Evolutionary conservation across 2,113 vertebrate genomes (phyloP).

Genomic region (Perca schrenkii): DNA sequence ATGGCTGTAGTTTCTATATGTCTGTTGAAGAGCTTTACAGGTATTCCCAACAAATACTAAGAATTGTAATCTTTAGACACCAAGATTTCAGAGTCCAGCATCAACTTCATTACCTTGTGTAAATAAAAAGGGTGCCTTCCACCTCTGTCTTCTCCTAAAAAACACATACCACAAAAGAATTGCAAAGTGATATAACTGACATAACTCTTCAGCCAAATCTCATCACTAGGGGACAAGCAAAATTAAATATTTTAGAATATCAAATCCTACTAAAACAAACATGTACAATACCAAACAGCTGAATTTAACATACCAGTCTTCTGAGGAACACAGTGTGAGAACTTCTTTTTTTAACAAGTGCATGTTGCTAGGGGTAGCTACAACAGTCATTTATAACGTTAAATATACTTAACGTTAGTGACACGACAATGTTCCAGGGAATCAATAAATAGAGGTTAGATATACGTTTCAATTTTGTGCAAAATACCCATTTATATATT

Average conservation of each 20-base stretch:
- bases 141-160: slow-evolving; percentile 96
- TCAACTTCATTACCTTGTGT: slow-evolving; percentile 87
- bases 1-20: not conserved
- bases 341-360: not conserved
- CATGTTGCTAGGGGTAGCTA: not conserved
- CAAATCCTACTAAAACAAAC: not conserved
- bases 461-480: not conserved
- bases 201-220: not conserved
- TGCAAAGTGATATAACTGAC: not conserved
- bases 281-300: not conserved
- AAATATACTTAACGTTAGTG: no score
- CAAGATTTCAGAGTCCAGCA: not conserved
- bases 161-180: not conserved
- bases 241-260: not conserved
- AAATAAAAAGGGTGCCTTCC: slow-evolving; percentile 97
- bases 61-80: not conserved
- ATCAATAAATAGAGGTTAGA: not conserved
- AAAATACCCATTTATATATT: not conserved
- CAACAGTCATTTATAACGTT: not conserved
- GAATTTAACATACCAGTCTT: not conserved
- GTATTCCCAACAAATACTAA: not conserved
- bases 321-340: not conserved
- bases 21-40: not conserved
- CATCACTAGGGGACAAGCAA: not conserved
- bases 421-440: not conserved